phyloP scores from a whole-genome alignment of 2,888 invertebrate species.

The Pelosia muscerda region DNA sequence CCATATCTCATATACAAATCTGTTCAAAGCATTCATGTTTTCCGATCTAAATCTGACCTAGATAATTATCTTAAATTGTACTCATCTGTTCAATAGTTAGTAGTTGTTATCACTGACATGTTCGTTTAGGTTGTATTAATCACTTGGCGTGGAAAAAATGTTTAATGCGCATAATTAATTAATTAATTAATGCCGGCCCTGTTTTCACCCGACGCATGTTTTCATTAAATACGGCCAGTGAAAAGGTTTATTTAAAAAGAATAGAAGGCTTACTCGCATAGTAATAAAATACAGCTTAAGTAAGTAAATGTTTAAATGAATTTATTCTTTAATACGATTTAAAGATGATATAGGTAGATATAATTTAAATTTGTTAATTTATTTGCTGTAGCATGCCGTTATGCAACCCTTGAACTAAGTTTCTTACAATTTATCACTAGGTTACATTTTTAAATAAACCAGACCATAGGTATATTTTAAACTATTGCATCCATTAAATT shows the following conservation, averaged over 20 bases:
- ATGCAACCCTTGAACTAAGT: too few relatives aligned
- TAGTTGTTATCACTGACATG: slow-evolving; percentile 46
- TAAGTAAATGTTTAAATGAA: background rate
- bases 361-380: background rate
- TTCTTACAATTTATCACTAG: too few relatives aligned
- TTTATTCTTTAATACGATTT: background rate
- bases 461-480: too few relatives aligned
- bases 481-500: too few relatives aligned
- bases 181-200: slow-evolving; percentile 45
- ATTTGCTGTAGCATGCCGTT: too few relatives aligned
- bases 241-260: slow-evolving; percentile 16
- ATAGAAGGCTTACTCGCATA: background rate
- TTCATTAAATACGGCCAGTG: slow-evolving; percentile 30
- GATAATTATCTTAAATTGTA: background rate
- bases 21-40: too few relatives aligned
- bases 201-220: slow-evolving; percentile 16
- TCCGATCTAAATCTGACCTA: too few relatives aligned
- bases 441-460: too few relatives aligned
- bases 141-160: slow-evolving; percentile 55
- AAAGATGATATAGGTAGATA: background rate
- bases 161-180: slow-evolving; percentile 46
- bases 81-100: slow-evolving; percentile 46
- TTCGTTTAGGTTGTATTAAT: slow-evolving; percentile 61
- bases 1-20: too few relatives aligned
- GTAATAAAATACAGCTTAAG: background rate